These are phyloP conservation scores for Papilio elwesi DNA, from an alignment of 2,888 invertebrate genomes.

Conservation along the genomic window DNA sequence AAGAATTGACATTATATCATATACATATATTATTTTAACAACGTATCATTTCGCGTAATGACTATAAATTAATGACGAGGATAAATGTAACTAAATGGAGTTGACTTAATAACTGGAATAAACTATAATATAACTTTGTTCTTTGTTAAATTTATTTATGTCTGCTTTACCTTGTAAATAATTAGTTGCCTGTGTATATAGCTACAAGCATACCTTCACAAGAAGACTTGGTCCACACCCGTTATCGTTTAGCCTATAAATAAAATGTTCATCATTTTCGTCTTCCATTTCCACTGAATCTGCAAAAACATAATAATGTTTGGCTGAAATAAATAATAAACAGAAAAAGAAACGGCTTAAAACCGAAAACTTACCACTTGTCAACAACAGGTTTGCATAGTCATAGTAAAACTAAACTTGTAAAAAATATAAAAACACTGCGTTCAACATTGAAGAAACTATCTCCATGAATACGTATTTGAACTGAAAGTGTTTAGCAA, in stretches of 20 bases:
- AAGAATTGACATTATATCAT: conserved; percentile 15
- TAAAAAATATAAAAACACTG: neutral
- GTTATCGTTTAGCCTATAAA: conserved; percentile 90
- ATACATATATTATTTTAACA: conserved; percentile 23
- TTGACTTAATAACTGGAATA: neutral
- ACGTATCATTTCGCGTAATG: conserved; percentile 12
- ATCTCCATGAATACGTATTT: neutral
- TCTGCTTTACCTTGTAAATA: neutral
- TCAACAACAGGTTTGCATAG: neutral
- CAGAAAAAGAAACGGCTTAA: neutral
- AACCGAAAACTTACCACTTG: neutral
- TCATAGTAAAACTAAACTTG: neutral
- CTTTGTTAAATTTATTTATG: neutral
- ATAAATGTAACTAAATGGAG: conserved; percentile 5
- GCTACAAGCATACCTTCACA: conserved; percentile 83
- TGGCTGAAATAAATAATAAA: conserved; percentile 19
- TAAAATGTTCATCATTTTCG: conserved; percentile 87
- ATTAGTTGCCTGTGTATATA: too few species aligned
- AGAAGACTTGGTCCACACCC: conserved; percentile 89
- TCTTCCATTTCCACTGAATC: conserved; percentile 65
- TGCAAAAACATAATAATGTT: conserved; percentile 23
- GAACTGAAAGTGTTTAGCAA: conserved; percentile 31
- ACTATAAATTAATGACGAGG: neutral
- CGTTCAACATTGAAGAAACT: neutral
- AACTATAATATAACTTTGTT: neutral